Percentiles rank a stretch among this genome's conserved stretches.
phyloP scores from a whole-genome alignment of 2,888 invertebrate genomes.

The Petrolisthes cinctipes region DNA sequence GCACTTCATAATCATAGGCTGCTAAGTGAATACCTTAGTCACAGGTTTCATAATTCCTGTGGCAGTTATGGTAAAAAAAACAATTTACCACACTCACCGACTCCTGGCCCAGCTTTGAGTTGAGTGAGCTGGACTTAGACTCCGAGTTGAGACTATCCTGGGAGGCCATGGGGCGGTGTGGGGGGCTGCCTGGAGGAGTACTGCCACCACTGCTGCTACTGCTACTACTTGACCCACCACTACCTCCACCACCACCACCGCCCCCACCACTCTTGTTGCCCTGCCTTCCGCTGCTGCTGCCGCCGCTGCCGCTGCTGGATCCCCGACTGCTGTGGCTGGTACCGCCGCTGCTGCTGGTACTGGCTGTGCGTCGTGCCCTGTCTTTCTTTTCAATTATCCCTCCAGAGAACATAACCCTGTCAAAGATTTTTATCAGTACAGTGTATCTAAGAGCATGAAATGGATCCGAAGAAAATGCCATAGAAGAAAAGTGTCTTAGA shows the following conservation, averaged over 20 bases:
- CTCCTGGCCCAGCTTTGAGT: slow-evolving; percentile 86
- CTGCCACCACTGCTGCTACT: slow-evolving; percentile 52
- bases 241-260: slow-evolving; percentile 20
- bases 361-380: slow-evolving; percentile 33
- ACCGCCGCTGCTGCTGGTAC: slow-evolving; percentile 44
- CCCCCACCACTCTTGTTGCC: background rate
- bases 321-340: slow-evolving; percentile 35
- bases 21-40: too few species aligned
- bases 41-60: too few species aligned
- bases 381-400: slow-evolving; percentile 40
- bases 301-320: slow-evolving; percentile 16
- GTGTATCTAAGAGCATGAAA: background rate
- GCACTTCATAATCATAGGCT: too few species aligned
- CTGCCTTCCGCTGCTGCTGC: slow-evolving; percentile 15
- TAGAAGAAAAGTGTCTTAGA: too few species aligned
- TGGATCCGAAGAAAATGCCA: too few species aligned
- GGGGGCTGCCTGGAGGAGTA: slow-evolving; percentile 51
- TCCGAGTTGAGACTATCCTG: slow-evolving; percentile 73
- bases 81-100: slow-evolving; percentile 75
- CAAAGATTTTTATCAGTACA: background rate
- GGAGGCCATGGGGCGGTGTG: slow-evolving; percentile 48
- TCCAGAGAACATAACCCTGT: slow-evolving; percentile 61
- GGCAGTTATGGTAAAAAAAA: too few species aligned
- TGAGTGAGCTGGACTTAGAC: slow-evolving; percentile 87
- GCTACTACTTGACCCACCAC: slow-evolving; percentile 26